A percentile compares a stretch with the other conserved stretches of the same genome.
Evolutionary conservation across 2,888 invertebrate genomes (phyloP).

Genomic region (Campoplex capitator): DNA sequence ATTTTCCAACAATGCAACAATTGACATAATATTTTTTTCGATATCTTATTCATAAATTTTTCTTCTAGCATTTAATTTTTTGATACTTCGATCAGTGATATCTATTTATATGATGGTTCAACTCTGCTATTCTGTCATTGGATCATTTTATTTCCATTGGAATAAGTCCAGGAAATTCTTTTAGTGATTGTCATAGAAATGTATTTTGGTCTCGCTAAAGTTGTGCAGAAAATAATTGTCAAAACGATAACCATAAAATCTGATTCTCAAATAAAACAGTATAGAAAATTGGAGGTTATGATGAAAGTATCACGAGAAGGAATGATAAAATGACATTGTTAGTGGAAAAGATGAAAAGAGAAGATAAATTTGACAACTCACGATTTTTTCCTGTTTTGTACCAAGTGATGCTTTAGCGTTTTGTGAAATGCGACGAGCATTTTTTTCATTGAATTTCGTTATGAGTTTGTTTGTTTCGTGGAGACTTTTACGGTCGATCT

Average conservation of each 20-base stretch:
- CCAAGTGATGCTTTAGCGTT: conserved; percentile 51
- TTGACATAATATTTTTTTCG: background rate
- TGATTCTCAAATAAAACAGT: background rate
- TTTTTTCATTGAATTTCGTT: conserved; percentile 74
- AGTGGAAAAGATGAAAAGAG: background rate
- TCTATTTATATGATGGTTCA: background rate
- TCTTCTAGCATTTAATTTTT: background rate
- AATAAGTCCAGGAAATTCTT: background rate
- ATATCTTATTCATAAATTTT: background rate
- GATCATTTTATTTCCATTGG: background rate
- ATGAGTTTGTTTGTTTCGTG: conserved; percentile 76
- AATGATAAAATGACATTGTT: background rate
- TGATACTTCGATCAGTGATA: background rate
- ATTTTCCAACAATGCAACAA: background rate
- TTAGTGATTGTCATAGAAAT: background rate
- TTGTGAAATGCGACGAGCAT: conserved; percentile 59
- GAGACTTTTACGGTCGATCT: conserved; percentile 73
- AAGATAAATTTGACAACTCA: conserved; percentile 45
- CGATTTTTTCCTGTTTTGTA: conserved; percentile 63
- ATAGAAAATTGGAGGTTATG: background rate
- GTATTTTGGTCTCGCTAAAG: background rate
- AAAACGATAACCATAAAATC: background rate
- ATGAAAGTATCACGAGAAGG: background rate
- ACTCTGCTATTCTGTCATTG: background rate
- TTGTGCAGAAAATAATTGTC: background rate